A percentile compares a stretch with the other conserved stretches of the same genome.
phyloP scores from a whole-genome alignment of 2,888 invertebrate species.

The Ctenicera cuprea region DNA sequence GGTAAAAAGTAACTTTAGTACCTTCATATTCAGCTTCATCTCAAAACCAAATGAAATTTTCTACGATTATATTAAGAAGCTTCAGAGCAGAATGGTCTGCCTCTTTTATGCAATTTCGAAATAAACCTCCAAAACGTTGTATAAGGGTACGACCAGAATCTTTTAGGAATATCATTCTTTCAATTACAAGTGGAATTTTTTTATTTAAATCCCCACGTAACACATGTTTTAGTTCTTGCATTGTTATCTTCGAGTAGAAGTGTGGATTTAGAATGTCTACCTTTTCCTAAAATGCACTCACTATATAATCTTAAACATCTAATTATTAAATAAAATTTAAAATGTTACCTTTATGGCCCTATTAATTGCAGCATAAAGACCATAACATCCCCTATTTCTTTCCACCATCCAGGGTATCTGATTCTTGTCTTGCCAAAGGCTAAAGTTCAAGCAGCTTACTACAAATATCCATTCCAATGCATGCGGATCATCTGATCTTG shows the following conservation, averaged over 20 bases:
- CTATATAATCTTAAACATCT: too few species aligned
- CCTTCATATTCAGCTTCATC: conserved; percentile 87
- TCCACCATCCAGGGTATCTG: too few species aligned
- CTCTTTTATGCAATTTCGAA: conserved; percentile 84
- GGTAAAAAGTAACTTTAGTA: conserved; percentile 87
- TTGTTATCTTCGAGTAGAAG: conserved; percentile 84
- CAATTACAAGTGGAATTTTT: conserved; percentile 84
- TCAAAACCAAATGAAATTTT: conserved; percentile 90
- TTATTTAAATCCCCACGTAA: conserved; percentile 85
- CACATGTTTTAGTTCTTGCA: conserved; percentile 79
- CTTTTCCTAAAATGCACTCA: too few species aligned
- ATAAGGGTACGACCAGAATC: conserved; percentile 83
- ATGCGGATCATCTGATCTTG: too few species aligned
- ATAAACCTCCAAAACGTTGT: conserved; percentile 86
- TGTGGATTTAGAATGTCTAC: conserved; percentile 86
- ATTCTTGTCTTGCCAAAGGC: too few species aligned
- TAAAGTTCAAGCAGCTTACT: too few species aligned
- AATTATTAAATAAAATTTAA: too few species aligned
- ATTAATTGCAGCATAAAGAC: too few species aligned
- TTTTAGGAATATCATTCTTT: conserved; percentile 85
- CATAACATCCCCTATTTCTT: too few species aligned
- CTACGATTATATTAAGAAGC: conserved; percentile 84
- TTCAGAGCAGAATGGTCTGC: conserved; percentile 84
- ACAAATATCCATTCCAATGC: too few species aligned
- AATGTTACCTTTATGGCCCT: too few species aligned